Base-by-base conservation (phyloP, 2,888 invertebrate species). In the Synergus umbraculus region DNA sequence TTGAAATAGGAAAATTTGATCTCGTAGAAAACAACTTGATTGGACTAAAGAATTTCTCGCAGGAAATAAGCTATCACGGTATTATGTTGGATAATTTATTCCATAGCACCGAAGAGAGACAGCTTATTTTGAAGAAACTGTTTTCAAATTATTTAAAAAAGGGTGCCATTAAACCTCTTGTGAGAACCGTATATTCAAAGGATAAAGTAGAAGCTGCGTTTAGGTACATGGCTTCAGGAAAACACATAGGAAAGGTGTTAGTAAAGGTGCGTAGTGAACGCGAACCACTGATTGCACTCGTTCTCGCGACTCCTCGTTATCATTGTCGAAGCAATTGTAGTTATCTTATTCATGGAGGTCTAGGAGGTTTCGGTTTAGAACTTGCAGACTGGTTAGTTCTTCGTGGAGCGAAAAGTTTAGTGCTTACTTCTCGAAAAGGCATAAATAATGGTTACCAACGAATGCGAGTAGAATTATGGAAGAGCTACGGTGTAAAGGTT, bases 351-450 rank as follows among this genome's bases (percentile, higher is more conserved):
- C 93, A 95, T 1, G 96, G 97, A 12, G 98, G 98, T 65, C 93
- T 98, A 0, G 98, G 98, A 65, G 98, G 98, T 0, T 97, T 98
- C 89, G 98, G 98, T 7, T 93, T 98, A 73, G 98, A 98, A 91
- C 92, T 98, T 73, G 95, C 96, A 0, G 96, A 97, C 88, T 98
- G 97, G 97, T 93, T 99, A 87, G 94, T 97, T 73, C 91, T 96
- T 77, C 94, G 98, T 83, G 98, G 98, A 0, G 97, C 96, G 0
- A 94, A 93, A 85, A 96, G 96, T 84, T 87, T 98, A 13, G 94
- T 98, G 1, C 93, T 98, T 0, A 96, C 96, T 0, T 97, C 98
- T 0, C 94, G 97, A 80, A 94, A 94, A 22, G 98, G 98, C 1
- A 91, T 97, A 46, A 93, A 93, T 66, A 96, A 95, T 78, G 97